These are phyloP conservation scores for Echiichthys vipera DNA, from an alignment of 2,797 vertebrate genomes.

Conservation along the genomic window DNA sequence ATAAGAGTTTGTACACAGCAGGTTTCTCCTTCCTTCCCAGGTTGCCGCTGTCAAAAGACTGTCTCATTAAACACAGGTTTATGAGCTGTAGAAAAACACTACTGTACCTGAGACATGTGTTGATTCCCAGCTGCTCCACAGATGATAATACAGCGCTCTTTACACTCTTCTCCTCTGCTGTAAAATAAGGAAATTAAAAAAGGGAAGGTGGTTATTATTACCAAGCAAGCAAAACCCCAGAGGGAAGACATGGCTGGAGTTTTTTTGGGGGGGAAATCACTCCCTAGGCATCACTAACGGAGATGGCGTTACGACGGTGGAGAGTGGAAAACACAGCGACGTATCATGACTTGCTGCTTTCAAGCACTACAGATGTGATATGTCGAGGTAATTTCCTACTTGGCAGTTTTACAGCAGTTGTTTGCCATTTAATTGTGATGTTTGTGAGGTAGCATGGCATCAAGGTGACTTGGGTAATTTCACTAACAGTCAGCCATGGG, in stretches of 20 bases:
- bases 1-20: conserved; percentile 1
- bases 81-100: conserved; percentile 23
- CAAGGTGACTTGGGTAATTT: conserved; percentile 50
- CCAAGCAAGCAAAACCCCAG: background rate
- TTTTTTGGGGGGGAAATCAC: background rate
- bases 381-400: conserved; percentile 22
- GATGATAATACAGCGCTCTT: conserved; percentile 83
- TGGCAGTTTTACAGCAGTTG: conserved; percentile 30
- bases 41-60: background rate
- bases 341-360: conserved; percentile 28
- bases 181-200: conserved; percentile 66
- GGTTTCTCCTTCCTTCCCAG: background rate
- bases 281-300: conserved; percentile 22
- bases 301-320: background rate
- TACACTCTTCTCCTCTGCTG: conserved; percentile 82
- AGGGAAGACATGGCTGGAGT: background rate
- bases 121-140: conserved; percentile 90
- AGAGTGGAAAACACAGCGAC: conserved; percentile 22
- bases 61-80: conserved; percentile 20
- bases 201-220: conserved; percentile 40
- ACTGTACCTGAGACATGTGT: conserved; percentile 88
- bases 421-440: conserved; percentile 49
- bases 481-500: conserved; percentile 25
- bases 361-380: conserved; percentile 23
- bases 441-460: conserved; percentile 12